These are phyloP conservation scores for Bambusicola thoracicus DNA, from an alignment of 2,113 vertebrate species.

Conservation along the genomic window DNA sequence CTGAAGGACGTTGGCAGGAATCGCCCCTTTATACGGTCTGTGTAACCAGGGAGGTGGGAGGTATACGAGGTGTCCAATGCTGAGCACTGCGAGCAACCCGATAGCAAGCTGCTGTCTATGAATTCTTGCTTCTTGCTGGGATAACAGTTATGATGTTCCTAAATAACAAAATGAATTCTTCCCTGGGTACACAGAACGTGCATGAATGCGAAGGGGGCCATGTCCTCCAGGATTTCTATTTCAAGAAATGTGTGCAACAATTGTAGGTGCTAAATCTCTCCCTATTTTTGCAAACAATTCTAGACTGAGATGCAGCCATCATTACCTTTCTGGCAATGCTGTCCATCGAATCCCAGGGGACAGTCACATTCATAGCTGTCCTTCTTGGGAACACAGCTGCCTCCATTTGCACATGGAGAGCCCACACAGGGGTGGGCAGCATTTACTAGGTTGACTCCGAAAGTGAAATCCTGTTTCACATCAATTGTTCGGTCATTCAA, in stretches of 20 bases:
- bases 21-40: not conserved
- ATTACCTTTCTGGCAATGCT: constrained; percentile 94
- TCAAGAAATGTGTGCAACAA: not conserved
- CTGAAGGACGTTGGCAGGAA: not conserved
- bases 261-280: not conserved
- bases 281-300: not conserved
- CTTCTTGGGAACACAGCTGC: constrained; percentile 88
- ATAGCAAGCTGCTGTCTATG: not conserved
- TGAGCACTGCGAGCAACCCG: not conserved
- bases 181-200: not conserved
- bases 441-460: constrained; percentile 90
- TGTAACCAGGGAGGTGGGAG: not conserved
- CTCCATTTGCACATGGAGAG: constrained; percentile 88
- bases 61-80: not conserved
- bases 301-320: not conserved
- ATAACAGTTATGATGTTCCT: not conserved
- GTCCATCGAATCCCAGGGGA: constrained; percentile 90
- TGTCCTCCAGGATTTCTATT: not conserved
- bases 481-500: constrained; percentile 89
- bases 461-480: constrained; percentile 79
- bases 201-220: not conserved
- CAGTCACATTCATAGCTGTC: constrained; percentile 94
- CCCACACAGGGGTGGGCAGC: constrained; percentile 87
- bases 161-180: not conserved
- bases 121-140: not conserved